Evolutionary conservation across 2,797 vertebrate species (phyloP), one percentile per base, ranked within the genome.

Genomic region (Lindbergichthys nudifrons): DNA sequence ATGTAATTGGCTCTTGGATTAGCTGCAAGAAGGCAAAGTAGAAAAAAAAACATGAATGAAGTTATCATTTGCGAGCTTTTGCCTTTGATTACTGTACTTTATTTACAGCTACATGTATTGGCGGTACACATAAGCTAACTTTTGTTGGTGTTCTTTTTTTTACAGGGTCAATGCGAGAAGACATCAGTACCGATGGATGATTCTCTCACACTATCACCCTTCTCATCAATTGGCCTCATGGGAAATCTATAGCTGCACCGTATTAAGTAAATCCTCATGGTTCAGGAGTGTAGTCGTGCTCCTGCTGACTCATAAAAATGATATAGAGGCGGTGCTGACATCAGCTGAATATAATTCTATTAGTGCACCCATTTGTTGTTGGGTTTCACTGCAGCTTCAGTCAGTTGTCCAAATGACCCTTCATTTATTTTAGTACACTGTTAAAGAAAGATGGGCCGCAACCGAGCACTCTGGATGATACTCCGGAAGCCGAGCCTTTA

Each of bases 241-340:
- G 89, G 92, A 92, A 94, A 93, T 93, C 88, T 91, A 60, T 73
- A 68, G 75, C 71, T 32, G 81, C 56, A 80, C 69, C 64, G 56
- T 88, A 88, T 88, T 87, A 86, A 90, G 85, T 85, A 78, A 88
- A 89, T 83, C 71, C 84, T 65, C 52, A 45, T 79, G 88, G 88
- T 88, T 68, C 65, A 60, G 81, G 87, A 82, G 72, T 41, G 70
- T 65, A 72, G 77, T 71, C 83, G 77, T 69, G 61, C 81, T 89
- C 66, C 50, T 84, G 91, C 91, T 90, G 92, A 94, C 86, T 93
- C 91, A 80, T 92, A 93, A 93, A 95, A 89, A 85, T 87, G 83
- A 93, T 89, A 67, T 77, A 89, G 78, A 78, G 73, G 64, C 70
- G 5, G 45, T 83, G 93, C 93, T 94, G 92, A 93, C 90, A 92